Conservation (phyloP, 2,888 invertebrate species). For the Drosophila villosipedis region DNA sequence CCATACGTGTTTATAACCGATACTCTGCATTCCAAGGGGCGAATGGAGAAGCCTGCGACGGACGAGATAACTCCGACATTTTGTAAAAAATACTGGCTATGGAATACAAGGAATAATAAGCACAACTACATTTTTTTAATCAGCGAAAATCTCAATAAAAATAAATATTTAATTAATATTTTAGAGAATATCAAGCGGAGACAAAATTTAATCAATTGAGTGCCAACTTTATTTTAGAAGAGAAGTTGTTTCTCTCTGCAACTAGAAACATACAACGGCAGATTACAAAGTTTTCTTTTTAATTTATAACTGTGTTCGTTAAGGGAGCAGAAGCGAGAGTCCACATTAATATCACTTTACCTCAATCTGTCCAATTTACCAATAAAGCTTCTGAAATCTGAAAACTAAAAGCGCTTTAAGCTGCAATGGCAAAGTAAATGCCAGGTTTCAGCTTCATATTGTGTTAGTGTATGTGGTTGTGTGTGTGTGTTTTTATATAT, state of each 20-base stretch:
- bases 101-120: not conserved
- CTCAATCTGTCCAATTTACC: slow-evolving; percentile 81
- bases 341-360: slow-evolving; percentile 76
- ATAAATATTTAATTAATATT: no score
- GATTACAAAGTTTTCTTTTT: slow-evolving; percentile 11
- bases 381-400: slow-evolving; percentile 75
- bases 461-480: slow-evolving; percentile 16
- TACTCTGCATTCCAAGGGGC: not conserved
- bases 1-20: slow-evolving; percentile 9
- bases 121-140: not conserved
- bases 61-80: not conserved
- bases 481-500: slow-evolving; percentile 28
- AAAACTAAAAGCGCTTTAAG: slow-evolving; percentile 64
- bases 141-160: not conserved
- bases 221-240: slow-evolving; percentile 7
- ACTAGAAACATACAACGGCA: not conserved
- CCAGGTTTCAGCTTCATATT: slow-evolving; percentile 20
- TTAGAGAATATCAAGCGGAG: slow-evolving; percentile 1
- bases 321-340: slow-evolving; percentile 7
- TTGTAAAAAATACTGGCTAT: not conserved
- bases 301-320: slow-evolving; percentile 14
- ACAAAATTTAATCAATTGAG: slow-evolving; percentile 26
- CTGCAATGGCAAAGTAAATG: slow-evolving; percentile 50
- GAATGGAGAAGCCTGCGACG: not conserved
- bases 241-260: not conserved